These are phyloP conservation scores for Alectura lathami DNA, from an alignment of 2,113 vertebrate species.

Conservation along the genomic window DNA sequence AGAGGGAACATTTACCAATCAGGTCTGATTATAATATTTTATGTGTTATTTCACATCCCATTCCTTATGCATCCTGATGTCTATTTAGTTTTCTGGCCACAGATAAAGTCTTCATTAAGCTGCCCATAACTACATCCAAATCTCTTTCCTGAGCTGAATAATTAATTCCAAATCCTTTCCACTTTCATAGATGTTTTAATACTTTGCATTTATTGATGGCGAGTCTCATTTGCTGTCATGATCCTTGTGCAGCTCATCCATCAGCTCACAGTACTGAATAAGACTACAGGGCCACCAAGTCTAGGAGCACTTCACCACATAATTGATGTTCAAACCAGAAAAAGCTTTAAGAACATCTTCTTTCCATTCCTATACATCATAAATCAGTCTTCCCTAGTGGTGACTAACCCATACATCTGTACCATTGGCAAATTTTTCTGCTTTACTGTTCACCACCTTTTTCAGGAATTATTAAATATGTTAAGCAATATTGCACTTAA, in stretches of 20 bases:
- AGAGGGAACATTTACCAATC: neutral
- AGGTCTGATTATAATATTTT: constrained; percentile 11
- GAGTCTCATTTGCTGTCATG: neutral
- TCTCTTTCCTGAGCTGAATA: constrained; percentile 29
- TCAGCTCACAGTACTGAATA: neutral
- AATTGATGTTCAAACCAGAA: neutral
- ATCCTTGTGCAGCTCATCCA: neutral
- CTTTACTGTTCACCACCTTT: neutral
- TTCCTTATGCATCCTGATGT: neutral
- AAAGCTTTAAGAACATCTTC: neutral
- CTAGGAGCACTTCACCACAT: neutral
- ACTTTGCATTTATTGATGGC: neutral
- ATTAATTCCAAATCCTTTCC: constrained; percentile 1
- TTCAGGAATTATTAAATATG: neutral
- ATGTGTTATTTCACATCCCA: neutral
- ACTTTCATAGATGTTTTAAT: neutral
- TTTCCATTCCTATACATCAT: neutral
- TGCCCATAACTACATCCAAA: neutral
- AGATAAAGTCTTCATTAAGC: constrained; percentile 32
- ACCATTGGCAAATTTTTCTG: neutral
- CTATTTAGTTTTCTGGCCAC: neutral
- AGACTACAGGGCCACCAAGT: fast-evolving
- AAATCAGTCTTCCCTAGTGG: neutral
- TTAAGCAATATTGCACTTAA: neutral
- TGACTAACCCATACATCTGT: neutral